A percentile compares a stretch with the other conserved stretches of the same genome.
These are phyloP conservation scores for Enoplosus armatus DNA, from an alignment of 2,797 vertebrate genomes.

Conservation along the genomic window DNA sequence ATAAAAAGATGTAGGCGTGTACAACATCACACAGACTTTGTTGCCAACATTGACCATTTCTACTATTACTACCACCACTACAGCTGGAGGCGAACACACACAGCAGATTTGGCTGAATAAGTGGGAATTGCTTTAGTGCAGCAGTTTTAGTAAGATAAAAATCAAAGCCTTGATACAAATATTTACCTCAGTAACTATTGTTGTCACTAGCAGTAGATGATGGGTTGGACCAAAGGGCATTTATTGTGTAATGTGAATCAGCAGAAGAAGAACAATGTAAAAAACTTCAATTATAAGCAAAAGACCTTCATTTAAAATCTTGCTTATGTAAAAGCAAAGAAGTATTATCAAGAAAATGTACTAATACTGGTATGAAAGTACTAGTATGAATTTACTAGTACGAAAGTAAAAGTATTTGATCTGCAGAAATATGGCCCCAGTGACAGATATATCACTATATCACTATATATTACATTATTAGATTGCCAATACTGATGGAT, in stretches of 20 bases:
- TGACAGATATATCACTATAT: neutral
- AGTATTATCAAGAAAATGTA: neutral
- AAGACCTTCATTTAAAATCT: no score
- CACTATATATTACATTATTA: no score
- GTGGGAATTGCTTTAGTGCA: neutral
- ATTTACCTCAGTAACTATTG: neutral
- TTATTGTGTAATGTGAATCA: no score
- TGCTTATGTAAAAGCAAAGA: neutral
- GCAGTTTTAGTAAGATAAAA: neutral
- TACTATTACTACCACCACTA: neutral
- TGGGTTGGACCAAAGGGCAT: neutral
- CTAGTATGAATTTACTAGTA: neutral
- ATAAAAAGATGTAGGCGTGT: conserved; percentile 31
- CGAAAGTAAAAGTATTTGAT: neutral
- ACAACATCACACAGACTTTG: conserved; percentile 17
- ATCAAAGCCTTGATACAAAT: neutral
- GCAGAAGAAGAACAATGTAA: neutral
- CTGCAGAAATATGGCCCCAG: neutral
- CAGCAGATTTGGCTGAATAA: conserved; percentile 14
- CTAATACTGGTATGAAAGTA: neutral
- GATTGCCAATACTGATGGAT: neutral
- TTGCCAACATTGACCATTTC: conserved; percentile 10
- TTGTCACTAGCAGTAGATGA: neutral
- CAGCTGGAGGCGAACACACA: conserved; percentile 13
- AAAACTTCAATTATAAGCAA: neutral